Conservation (phyloP, 2,888 invertebrate species). For the Drosophila cognata region DNA sequence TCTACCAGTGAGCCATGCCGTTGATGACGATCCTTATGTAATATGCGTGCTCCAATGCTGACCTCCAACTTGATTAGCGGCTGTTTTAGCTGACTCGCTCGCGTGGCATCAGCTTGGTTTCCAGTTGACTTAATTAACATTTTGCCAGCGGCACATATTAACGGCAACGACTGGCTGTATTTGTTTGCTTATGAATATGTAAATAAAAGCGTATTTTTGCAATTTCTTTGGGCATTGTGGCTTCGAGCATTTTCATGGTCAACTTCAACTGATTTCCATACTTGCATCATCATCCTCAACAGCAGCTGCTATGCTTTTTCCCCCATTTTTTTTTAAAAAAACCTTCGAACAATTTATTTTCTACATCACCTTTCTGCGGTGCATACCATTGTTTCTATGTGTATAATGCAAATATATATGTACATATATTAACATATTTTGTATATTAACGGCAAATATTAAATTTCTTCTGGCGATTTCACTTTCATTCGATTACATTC, state of each 20-base stretch:
- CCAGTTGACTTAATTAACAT: slow-evolving; percentile 70
- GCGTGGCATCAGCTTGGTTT: slow-evolving; percentile 51
- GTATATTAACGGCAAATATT: slow-evolving; percentile 18
- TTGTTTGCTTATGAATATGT: slow-evolving; percentile 58
- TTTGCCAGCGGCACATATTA: slow-evolving; percentile 54
- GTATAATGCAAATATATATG: slow-evolving; percentile 1
- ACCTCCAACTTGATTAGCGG: slow-evolving; percentile 79
- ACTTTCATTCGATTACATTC: slow-evolving; percentile 51
- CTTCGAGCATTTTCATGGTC: slow-evolving; percentile 66
- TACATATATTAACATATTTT: slow-evolving; percentile 13
- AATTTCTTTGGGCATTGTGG: slow-evolving; percentile 42
- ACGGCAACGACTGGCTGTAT: slow-evolving; percentile 41
- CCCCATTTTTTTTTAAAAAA: not conserved
- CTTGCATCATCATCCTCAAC: slow-evolving; percentile 33
- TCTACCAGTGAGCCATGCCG: not conserved
- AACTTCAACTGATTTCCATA: slow-evolving; percentile 54
- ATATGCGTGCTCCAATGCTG: slow-evolving; percentile 55
- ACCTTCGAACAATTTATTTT: slow-evolving; percentile 11
- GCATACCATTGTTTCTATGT: not conserved
- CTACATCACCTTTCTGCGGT: slow-evolving; percentile 32
- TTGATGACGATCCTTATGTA: slow-evolving; percentile 63
- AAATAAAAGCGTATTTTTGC: slow-evolving; percentile 55
- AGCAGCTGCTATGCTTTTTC: slow-evolving; percentile 2
- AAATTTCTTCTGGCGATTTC: slow-evolving; percentile 69
- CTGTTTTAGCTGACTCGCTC: slow-evolving; percentile 39